Percentiles rank a stretch among this genome's conserved stretches.
These are phyloP conservation scores for Agriopis leucophaearia DNA, from an alignment of 2,888 invertebrate species.

Conservation along the genomic window DNA sequence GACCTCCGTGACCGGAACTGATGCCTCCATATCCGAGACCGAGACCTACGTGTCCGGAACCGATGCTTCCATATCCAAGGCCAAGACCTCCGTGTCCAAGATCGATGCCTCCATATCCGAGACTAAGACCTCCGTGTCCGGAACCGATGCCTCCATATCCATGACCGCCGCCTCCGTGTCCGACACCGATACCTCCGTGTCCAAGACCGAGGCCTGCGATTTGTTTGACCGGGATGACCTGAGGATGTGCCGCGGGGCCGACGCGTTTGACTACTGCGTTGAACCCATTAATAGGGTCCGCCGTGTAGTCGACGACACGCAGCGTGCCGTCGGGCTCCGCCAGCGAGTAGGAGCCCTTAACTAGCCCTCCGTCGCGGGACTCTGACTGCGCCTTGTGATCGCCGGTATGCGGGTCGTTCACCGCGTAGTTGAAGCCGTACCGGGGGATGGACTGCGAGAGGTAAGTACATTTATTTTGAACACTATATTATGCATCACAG, in stretches of 20 bases:
- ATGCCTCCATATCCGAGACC: conserved; percentile 31
- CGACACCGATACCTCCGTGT: conserved; percentile 39
- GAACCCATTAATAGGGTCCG: conserved; percentile 75
- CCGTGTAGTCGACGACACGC: conserved; percentile 76
- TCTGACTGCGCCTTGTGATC: conserved; percentile 81
- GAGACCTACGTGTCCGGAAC: conserved; percentile 43
- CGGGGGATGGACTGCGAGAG: conserved; percentile 71
- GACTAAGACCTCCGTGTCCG: conserved; percentile 21
- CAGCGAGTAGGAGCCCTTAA: conserved; percentile 79
- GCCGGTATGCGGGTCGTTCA: conserved; percentile 79
- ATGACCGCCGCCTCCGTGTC: conserved; percentile 38
- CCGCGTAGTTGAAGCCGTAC: conserved; percentile 82
- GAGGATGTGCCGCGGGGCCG: conserved; percentile 73
- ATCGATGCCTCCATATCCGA: conserved; percentile 39
- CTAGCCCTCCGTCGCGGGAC: conserved; percentile 75
- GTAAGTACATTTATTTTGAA: not conserved
- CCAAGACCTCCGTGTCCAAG: conserved; percentile 33
- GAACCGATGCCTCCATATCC: conserved; percentile 34
- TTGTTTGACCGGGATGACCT: conserved; percentile 41
- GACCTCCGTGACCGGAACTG: conserved; percentile 44
- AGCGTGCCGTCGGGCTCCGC: conserved; percentile 80
- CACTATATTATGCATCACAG: not conserved
- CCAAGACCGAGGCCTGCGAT: conserved; percentile 43
- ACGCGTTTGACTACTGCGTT: conserved; percentile 80
- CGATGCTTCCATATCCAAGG: conserved; percentile 33